phyloP scores from a whole-genome alignment of 2,888 invertebrate species.

The Tillus elongatus region DNA sequence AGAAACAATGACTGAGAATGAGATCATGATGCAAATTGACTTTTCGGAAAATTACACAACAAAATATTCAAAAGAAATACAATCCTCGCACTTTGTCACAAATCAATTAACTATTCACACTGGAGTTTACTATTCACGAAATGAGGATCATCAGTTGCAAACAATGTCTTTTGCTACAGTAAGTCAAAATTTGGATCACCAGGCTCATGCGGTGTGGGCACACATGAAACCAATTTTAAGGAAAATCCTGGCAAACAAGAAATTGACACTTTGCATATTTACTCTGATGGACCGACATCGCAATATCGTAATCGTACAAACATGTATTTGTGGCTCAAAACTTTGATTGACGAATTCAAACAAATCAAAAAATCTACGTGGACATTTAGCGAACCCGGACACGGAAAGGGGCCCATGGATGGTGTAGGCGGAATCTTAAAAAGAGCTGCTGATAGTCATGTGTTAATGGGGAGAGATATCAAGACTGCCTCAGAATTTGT shows the following conservation, averaged over 20 bases:
- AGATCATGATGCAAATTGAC: slow-evolving; percentile 16
- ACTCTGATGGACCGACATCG: slow-evolving; percentile 20
- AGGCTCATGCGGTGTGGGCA: slow-evolving; percentile 21
- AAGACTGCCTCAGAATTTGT: slow-evolving; percentile 21
- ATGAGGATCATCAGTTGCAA: slow-evolving; percentile 15
- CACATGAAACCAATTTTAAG: slow-evolving; percentile 20
- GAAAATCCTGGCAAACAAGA: slow-evolving; percentile 17
- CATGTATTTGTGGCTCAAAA: slow-evolving; percentile 19
- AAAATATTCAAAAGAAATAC: slow-evolving; percentile 18
- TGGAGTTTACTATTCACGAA: slow-evolving; percentile 17
- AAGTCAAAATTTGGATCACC: slow-evolving; percentile 21
- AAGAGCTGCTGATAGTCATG: slow-evolving; percentile 17
- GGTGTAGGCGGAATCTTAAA: too few species aligned
- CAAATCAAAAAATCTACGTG: slow-evolving; percentile 18
- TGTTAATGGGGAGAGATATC: slow-evolving; percentile 20
- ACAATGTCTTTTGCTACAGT: slow-evolving; percentile 20
- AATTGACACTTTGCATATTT: slow-evolving; percentile 19
- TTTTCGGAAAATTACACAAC: slow-evolving; percentile 17
- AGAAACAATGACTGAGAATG: slow-evolving; percentile 12
- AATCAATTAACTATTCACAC: slow-evolving; percentile 14
- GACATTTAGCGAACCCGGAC: slow-evolving; percentile 20
- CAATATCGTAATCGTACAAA: slow-evolving; percentile 23
- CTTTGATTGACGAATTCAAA: slow-evolving; percentile 18
- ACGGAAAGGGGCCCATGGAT: too few species aligned
- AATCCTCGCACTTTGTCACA: slow-evolving; percentile 15